Conservation (phyloP, 2,888 invertebrate genomes). For the Tetranychus truncatus region DNA sequence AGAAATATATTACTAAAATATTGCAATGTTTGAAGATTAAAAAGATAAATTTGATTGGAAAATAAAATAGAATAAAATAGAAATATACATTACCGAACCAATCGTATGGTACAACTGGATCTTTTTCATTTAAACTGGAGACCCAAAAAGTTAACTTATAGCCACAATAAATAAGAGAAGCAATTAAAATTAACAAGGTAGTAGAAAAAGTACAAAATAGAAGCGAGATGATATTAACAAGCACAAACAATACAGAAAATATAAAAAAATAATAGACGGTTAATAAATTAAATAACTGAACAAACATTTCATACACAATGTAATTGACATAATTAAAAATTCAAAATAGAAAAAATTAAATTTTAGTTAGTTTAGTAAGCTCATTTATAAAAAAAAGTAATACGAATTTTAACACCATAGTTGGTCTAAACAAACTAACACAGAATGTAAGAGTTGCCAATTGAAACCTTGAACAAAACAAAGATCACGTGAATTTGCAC, state of each 20-base stretch:
- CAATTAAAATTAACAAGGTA: not conserved
- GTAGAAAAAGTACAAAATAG: not conserved
- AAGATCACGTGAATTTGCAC: too few species aligned
- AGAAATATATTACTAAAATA: not conserved
- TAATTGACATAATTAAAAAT: not conserved
- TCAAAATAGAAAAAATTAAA: too few species aligned
- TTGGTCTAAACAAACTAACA: too few species aligned
- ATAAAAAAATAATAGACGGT: not conserved
- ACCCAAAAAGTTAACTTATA: not conserved
- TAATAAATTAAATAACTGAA: not conserved
- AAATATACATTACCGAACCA: not conserved
- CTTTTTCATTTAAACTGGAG: not conserved
- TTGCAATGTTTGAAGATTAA: not conserved
- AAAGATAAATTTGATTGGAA: not conserved
- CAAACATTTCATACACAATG: not conserved
- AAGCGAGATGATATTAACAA: not conserved
- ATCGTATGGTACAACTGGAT: not conserved
- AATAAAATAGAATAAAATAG: not conserved
- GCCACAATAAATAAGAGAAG: not conserved
- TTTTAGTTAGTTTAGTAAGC: too few species aligned
- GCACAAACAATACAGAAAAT: not conserved
- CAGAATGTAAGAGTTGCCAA: too few species aligned
- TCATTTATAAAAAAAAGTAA: too few species aligned
- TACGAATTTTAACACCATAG: too few species aligned
- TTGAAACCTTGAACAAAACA: too few species aligned